Evolutionary conservation across 1,140 invertebrate species (phyloP), one percentile per base, ranked within the genome.

Genomic region (Cydia strobilella): DNA sequence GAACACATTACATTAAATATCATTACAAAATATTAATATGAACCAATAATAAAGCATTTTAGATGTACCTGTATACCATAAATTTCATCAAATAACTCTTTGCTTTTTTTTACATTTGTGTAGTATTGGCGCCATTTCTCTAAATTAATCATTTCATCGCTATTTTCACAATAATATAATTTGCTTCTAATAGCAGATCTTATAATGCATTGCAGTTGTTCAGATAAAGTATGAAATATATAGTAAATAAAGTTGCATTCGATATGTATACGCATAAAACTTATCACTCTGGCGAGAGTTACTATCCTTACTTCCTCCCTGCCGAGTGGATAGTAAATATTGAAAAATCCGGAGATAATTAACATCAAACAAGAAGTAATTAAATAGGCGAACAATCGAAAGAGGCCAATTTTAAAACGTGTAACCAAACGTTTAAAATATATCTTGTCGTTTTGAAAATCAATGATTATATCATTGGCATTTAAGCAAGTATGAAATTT

Each of bases 391-490:
- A n/a, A 18, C 4, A 54, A 18, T 54, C 51, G 51, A 15, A 48
- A 5, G 0, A 54, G 4, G n/a, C 51, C n/a, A 7, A 18, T 54
- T 54, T 54, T 54, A 15, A 54, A 54, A 18, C 9, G 9, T 9
- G 2, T 7, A 18, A 6, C 51, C 51, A 54, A 18, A 3, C 51
- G 51, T n/a, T n/a, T 15, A 18, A 15, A 54, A 54, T 54, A 54
- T 54, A 54, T 54, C 51, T 54, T 54, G n/a, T 54, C 51, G 9
- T 54, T 54, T 18, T 54, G 51, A 20, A 54, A 54, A 54, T 54
- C 51, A 18, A 54, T 6, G 1, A 54, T 0, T 18, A 54, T 2
- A 9, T 54, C n/a, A 9, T 54, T 54, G 15, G 51, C n/a, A 9
- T 54, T n/a, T 54, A 54, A n/a, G 51, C n/a, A 18, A 5, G 4